Base-by-base conservation (phyloP, 2,113 vertebrate genomes). In the Chloebia gouldiae region DNA sequence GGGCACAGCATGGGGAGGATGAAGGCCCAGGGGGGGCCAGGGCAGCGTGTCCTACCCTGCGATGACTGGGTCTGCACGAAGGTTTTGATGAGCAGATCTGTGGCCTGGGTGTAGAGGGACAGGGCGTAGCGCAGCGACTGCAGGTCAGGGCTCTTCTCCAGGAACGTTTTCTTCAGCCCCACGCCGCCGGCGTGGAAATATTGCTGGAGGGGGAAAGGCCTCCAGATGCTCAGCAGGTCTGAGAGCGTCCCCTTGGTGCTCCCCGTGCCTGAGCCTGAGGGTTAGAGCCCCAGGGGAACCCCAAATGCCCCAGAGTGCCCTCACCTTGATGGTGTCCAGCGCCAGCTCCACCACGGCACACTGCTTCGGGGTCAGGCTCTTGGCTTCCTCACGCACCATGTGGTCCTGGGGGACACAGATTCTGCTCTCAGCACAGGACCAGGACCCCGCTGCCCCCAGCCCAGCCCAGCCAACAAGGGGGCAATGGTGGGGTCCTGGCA, bases 171-270 rank as follows among this genome's bases (percentile, higher is more conserved):
- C 97, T 99, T 99, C 88, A 99, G 98, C 66, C 99, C 99, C 68
- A 99, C 99, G 0, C 99, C 99, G 0, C 99, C 99, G 0, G 99
- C 99, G 11, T 99, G 99, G 98, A 99, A 99, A 88, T 99, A 99
- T 99, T 99, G 99, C 99, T 99, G 94, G 35, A 54, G 18, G 76
- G 61, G 19, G 7, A 45, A 87, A 63, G 1, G 33, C 25, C 21
- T 2, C 71, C n/a, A 44, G 73, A 44, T 86, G 37, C n/a, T 91
- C 78, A 87, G 51, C 15, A 1, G 13, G 10, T 66, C 50, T 57
- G 71, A 6, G 7, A 42, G 54, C 57, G 31, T 8, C 2, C 19
- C 35, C 16, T 14, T 3, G 2, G 16, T 35, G 10, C 12, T 33
- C 10, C 27, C 9, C 0, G 0, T 18, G 5, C 49, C 68, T 70